A percentile compares a stretch with the other conserved stretches of the same genome.
Conservation (phyloP, 2,113 vertebrate species). For the Abramis brama region DNA sequence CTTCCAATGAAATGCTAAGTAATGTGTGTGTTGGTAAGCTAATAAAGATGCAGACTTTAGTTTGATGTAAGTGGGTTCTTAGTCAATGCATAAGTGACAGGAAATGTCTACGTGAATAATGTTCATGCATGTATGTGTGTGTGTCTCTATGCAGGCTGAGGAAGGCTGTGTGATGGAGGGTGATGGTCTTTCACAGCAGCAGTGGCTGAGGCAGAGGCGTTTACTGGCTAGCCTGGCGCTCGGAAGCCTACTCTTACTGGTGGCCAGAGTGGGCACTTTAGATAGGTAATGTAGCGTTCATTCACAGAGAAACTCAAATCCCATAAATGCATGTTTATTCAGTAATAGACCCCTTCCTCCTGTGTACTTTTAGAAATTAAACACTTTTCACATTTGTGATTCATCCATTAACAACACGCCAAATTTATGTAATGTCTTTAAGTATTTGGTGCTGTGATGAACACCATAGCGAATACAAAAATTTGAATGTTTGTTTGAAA, state of each 20-base stretch:
- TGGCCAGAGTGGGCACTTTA: constrained; percentile 95
- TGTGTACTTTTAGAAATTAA: not conserved
- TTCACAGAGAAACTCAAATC: not conserved
- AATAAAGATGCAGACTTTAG: not conserved
- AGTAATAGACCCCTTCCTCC: not conserved
- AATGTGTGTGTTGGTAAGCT: not conserved
- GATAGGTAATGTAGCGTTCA: constrained; percentile 80
- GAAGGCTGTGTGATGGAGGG: constrained; percentile 98
- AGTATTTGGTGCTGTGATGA: no score
- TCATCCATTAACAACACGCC: no score
- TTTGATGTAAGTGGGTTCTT: not conserved
- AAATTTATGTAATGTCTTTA: no score
- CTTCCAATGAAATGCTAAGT: constrained; percentile 58
- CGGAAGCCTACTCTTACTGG: constrained; percentile 94
- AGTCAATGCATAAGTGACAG: not conserved
- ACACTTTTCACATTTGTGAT: no score
- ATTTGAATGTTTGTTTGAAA: no score
- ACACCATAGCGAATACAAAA: no score
- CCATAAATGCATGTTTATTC: not conserved
- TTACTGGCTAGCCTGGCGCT: constrained; percentile 92
- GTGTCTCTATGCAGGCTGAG: constrained; percentile 80
- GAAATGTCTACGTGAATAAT: constrained; percentile 46
- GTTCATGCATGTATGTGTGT: constrained; percentile 60
- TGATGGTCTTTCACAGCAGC: constrained; percentile 99
- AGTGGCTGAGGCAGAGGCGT: constrained; percentile 97